A percentile compares a stretch with the other conserved stretches of the same genome.
phyloP scores from a whole-genome alignment of 2,797 vertebrate genomes.

The Monodelphis domestica region DNA sequence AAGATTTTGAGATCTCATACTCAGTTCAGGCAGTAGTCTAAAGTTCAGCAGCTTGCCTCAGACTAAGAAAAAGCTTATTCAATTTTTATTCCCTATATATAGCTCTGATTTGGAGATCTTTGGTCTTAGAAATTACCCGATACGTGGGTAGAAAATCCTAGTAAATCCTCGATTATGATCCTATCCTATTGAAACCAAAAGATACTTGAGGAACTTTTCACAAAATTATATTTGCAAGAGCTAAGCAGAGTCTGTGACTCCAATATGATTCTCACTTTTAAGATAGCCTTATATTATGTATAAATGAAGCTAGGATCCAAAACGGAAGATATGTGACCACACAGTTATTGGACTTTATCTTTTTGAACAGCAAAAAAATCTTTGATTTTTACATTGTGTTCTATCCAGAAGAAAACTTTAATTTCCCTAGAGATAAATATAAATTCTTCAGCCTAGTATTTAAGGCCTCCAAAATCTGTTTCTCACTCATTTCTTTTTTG shows the following conservation, averaged over 20 bases:
- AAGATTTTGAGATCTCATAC: neutral
- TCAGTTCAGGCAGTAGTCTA: neutral
- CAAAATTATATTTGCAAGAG: neutral
- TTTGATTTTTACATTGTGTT: neutral
- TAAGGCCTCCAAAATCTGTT: neutral
- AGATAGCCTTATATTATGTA: neutral
- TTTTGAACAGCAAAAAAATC: neutral
- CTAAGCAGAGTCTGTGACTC: neutral
- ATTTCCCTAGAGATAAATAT: neutral
- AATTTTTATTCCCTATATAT: neutral
- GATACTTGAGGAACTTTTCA: neutral
- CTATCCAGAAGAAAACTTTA: neutral
- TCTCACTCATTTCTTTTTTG: neutral
- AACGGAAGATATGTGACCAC: neutral
- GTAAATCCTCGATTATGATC: neutral
- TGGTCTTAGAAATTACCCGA: neutral
- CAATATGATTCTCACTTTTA: neutral
- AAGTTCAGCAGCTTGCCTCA: neutral
- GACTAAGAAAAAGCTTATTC: neutral
- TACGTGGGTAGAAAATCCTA: neutral
- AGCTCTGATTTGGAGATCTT: neutral
- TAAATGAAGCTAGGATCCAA: neutral
- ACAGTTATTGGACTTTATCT: neutral
- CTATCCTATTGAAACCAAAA: neutral
- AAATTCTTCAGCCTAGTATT: neutral